Conservation (phyloP, 1,140 invertebrate genomes). For the Macrotrachela quadricornifera region DNA sequence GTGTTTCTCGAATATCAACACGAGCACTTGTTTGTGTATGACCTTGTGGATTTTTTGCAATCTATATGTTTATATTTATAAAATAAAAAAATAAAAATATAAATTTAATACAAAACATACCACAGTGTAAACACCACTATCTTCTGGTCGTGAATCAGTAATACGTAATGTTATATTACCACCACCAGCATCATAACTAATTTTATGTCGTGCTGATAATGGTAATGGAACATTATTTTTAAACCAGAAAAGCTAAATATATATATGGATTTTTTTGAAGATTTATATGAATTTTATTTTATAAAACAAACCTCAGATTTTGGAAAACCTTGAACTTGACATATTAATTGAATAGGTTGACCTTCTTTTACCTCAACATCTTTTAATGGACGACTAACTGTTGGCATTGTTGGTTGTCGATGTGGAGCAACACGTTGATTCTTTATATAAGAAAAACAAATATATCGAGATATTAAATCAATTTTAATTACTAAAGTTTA, state of each 20-base stretch:
- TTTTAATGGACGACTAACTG: background rate
- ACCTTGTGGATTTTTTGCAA: background rate
- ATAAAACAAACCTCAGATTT: background rate
- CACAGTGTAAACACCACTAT: conserved; percentile 55
- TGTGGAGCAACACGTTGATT: background rate
- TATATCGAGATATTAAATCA: too few relatives aligned
- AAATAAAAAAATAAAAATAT: conserved; percentile 1
- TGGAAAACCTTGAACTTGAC: conserved; percentile 1
- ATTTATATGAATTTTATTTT: background rate
- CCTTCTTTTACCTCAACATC: background rate
- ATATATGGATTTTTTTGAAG: background rate
- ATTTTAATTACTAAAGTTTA: too few relatives aligned
- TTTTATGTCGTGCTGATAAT: conserved; percentile 2
- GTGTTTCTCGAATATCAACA: background rate
- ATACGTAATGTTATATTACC: conserved; percentile 35
- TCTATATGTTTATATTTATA: background rate
- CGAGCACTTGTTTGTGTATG: background rate
- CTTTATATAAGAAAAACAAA: too few relatives aligned
- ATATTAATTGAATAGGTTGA: conserved; percentile 1
- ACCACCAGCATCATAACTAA: background rate
- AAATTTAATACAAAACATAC: conserved; percentile 14
- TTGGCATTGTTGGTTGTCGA: background rate
- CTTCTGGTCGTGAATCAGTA: conserved; percentile 40
- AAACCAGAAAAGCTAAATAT: background rate
- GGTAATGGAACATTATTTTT: conserved; percentile 7